A percentile compares a stretch with the other conserved stretches of the same genome.
Conservation (phyloP, 2,113 vertebrate species). For the Jacana jacana region DNA sequence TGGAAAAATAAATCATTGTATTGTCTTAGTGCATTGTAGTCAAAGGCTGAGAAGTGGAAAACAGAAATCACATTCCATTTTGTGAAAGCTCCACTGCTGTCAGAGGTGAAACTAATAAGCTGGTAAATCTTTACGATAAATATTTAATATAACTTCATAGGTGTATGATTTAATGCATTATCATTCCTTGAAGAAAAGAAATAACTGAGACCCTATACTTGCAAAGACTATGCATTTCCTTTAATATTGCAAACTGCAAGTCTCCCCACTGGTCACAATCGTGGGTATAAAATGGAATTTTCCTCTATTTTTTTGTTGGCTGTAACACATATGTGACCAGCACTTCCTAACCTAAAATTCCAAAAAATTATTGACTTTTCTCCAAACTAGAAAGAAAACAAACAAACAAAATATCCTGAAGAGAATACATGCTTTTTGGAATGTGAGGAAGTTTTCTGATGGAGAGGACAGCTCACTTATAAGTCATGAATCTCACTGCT, state of each 20-base stretch:
- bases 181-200: conserved; percentile 20
- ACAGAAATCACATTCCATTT: conserved; percentile 19
- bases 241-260: not conserved
- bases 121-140: conserved; percentile 52
- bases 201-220: not conserved
- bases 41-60: conserved; percentile 40
- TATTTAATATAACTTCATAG: conserved; percentile 53
- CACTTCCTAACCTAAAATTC: not conserved
- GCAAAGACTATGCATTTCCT: not conserved
- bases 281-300: not conserved
- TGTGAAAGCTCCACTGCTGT: not conserved
- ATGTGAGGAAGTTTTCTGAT: not conserved
- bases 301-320: not conserved
- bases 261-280: not conserved
- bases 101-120: conserved; percentile 44
- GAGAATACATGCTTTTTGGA: not conserved
- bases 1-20: conserved; percentile 19
- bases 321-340: not conserved
- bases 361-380: not conserved
- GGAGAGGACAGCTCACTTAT: not conserved
- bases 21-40: not conserved
- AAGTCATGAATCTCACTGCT: not conserved
- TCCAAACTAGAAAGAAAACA: not conserved
- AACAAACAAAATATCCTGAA: not conserved
- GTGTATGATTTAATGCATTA: conserved; percentile 37